Base-by-base conservation (phyloP, 2,113 vertebrate genomes). In the Xyrauchen texanus region DNA sequence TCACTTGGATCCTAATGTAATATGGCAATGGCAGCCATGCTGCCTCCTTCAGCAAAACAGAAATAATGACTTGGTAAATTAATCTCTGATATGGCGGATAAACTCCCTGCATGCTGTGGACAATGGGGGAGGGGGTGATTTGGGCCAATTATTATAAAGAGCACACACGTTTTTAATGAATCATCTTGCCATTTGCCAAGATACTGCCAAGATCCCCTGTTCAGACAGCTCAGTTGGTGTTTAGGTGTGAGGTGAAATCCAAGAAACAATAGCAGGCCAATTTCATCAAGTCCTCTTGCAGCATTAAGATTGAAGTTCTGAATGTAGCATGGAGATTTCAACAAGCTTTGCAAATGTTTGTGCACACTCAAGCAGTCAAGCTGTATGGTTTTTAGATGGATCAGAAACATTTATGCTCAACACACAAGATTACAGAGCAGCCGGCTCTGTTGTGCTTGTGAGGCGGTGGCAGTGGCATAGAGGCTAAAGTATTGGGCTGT, bases 31-130 rank as follows among this genome's bases (percentile, higher is more conserved):
- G 88, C 87, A 87, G 85, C 85, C 87, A 85, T 84, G 78, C 85
- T 87, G 87, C 90, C 85, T 91, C 88, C 88, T 90, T 90, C 89
- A 92, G 89, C 90, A 90, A 84, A 91, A 89, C 89, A 66, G 84
- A 76, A 88, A 89, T 84, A 86, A 90, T 89, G 89, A 90, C 88
- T 90, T 71, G 78, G 82, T 83, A 90, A 86, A 87, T 86, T 82
- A 83, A 90, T 89, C 87, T 83, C 83, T 79, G 85, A 81, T 79
- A 82, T 81, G 76, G 82, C 75, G 85, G 84, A 85, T 89, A 85
- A 85, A 89, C 77, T 8, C n/a, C 76, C 58, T 49, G 75, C 82
- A 83, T 3, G 21, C 21, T 34, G 82, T 81, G 77, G 85, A 78
- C 21, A 34, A 34, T 34, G 21, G 89, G 87, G 85, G 84, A 82